Evolutionary conservation across 2,797 vertebrate species (phyloP).

Genomic region (Spea hammondii): DNA sequence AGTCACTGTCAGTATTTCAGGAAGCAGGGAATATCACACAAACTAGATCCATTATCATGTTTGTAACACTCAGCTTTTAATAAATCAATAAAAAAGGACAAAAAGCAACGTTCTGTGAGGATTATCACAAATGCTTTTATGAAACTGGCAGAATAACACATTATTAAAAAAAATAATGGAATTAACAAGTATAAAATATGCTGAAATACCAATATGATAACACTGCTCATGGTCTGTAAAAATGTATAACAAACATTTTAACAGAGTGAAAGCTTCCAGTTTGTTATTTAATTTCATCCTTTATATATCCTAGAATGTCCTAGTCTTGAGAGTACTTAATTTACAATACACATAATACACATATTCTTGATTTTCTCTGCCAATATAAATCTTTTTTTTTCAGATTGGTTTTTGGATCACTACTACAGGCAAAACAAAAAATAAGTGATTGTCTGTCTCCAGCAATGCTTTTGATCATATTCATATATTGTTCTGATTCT

Average conservation of each 20-base stretch:
- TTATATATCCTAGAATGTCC: conserved; percentile 56
- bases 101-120: conserved; percentile 53
- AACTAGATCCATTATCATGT: conserved; percentile 41
- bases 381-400: conserved; percentile 64
- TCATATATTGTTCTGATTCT: conserved; percentile 74
- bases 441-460: conserved; percentile 98
- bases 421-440: conserved; percentile 77
- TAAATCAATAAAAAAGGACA: conserved; percentile 46
- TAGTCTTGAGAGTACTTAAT: conserved; percentile 60
- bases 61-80: conserved; percentile 38
- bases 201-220: conserved; percentile 69
- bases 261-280: conserved; percentile 67
- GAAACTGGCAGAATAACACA: conserved; percentile 63
- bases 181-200: conserved; percentile 64
- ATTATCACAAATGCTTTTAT: conserved; percentile 58
- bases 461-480: conserved; percentile 85
- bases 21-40: conserved; percentile 40
- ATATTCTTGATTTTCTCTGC: conserved; percentile 65
- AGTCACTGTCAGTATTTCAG: conserved; percentile 50
- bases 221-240: conserved; percentile 67
- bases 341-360: conserved; percentile 61
- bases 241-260: conserved; percentile 61
- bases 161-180: conserved; percentile 60
- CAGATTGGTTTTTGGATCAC: conserved; percentile 69
- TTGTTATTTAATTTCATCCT: conserved; percentile 45